phyloP scores from a whole-genome alignment of 1,140 invertebrate species.

The Papilio machaon region DNA sequence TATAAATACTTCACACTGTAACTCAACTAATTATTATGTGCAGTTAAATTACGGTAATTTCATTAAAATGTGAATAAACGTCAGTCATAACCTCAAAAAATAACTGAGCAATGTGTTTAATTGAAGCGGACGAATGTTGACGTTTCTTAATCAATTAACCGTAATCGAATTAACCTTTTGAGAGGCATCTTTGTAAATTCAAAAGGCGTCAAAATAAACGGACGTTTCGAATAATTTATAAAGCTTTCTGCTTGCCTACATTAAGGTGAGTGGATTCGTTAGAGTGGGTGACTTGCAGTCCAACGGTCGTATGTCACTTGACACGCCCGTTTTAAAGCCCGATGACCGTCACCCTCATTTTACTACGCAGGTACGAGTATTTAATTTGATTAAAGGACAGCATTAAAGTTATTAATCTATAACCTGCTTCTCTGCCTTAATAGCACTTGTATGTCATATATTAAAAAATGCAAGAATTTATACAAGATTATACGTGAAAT shows the following conservation, averaged over 20 bases:
- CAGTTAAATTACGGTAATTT: neutral
- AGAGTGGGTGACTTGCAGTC: constrained; percentile 74
- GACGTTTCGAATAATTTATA: constrained; percentile 62
- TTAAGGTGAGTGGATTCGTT: constrained; percentile 70
- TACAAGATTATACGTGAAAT: neutral
- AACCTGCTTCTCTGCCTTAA: constrained; percentile 1
- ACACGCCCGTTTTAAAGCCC: constrained; percentile 49
- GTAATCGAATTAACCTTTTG: constrained; percentile 50
- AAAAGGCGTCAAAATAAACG: constrained; percentile 61
- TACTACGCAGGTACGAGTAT: constrained; percentile 51
- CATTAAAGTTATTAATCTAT: constrained; percentile 68
- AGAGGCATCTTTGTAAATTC: constrained; percentile 50
- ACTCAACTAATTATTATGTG: neutral
- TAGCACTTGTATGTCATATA: neutral
- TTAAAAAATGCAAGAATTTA: neutral
- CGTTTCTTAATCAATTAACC: constrained; percentile 42
- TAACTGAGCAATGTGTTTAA: constrained; percentile 22
- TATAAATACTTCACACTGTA: neutral
- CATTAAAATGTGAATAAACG: neutral
- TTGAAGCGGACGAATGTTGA: constrained; percentile 28
- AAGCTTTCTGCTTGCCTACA: constrained; percentile 45
- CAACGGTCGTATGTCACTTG: constrained; percentile 61
- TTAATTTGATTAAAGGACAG: constrained; percentile 53
- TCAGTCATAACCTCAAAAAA: constrained; percentile 23
- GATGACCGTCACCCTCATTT: constrained; percentile 41